Base-by-base conservation (phyloP, 2,888 invertebrate genomes). In the Protophormia terraenovae region DNA sequence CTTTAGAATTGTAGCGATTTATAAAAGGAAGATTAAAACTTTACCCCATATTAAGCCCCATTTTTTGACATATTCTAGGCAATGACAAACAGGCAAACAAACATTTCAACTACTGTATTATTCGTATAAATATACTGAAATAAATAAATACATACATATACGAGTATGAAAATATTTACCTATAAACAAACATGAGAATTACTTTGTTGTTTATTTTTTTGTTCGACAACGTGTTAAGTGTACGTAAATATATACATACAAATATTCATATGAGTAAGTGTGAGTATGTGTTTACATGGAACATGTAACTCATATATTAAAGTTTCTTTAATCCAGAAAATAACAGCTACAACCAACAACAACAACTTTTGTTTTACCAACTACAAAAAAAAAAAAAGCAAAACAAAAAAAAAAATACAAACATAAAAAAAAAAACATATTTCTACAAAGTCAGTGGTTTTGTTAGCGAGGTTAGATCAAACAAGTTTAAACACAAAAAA, bases 401-500 rank as follows among this genome's bases (percentile, higher is more conserved):
- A 24, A 71, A 66, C 66, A 29, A 35, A 67, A 75, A 73, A 50
- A 24, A 75, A 75, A 38, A 60, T 35, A 12, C 27, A 29, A 53
- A 80, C 29, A 50, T 73, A 41, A 32, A 62, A 29, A 41, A 60
- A 66, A 53, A 53, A 83, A 67, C 78, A 83, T 73, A 78, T 84
- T 84, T 79, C 55, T 55, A 41, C 64, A 79, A 79, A 79, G 79
- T 64, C 79, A 79, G 79, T 79, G 83, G 83, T 79, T 69, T 75
- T 79, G 79, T 79, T 69, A 73, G 55, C 60, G 79, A 75, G 83
- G 83, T 84, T 75, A 84, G 83, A 79, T 79, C 75, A 79, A 75
- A 84, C 60, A 62, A 81, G 41, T 60, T 78, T 71, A 22, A 62
- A 69, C 14, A 32, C 47, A 50, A 22, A 66, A 14, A 24, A 62